Conservation (phyloP, 2,113 vertebrate genomes). For the Indicator maculatus region DNA sequence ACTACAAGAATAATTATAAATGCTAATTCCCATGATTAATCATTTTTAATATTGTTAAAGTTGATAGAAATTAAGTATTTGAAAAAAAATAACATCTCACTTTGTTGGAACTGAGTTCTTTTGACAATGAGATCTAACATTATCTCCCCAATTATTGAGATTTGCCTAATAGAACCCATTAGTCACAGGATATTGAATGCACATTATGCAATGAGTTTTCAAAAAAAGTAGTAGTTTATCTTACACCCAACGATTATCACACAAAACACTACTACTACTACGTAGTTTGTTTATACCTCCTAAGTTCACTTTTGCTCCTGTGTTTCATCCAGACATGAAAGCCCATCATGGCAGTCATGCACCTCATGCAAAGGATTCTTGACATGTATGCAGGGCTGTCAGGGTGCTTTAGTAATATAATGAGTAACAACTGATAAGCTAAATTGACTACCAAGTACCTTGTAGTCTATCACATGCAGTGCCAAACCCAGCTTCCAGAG, state of each 20-base stretch:
- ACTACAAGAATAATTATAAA: background rate
- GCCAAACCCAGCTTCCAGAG: background rate
- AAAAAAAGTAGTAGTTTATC: background rate
- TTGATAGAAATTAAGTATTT: background rate
- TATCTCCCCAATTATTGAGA: background rate
- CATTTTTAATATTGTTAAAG: constrained; percentile 4
- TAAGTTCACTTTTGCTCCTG: background rate
- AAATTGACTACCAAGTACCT: background rate
- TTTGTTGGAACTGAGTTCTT: background rate
- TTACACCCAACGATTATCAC: background rate
- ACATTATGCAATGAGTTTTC: background rate
- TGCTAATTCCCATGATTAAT: background rate
- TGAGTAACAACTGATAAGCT: background rate
- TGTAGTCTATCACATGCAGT: background rate
- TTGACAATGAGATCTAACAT: constrained; percentile 10
- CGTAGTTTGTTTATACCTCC: background rate
- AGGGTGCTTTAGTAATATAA: background rate
- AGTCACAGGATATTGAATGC: background rate
- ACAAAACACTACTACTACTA: background rate
- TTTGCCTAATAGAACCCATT: constrained; percentile 17
- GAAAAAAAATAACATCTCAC: background rate
- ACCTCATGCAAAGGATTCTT: rapidly evolving
- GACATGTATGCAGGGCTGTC: background rate
- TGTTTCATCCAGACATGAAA: background rate
- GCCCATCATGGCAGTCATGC: background rate